phyloP scores from a whole-genome alignment of 2,797 vertebrate genomes.

The Muraenolepis orangiensis region DNA sequence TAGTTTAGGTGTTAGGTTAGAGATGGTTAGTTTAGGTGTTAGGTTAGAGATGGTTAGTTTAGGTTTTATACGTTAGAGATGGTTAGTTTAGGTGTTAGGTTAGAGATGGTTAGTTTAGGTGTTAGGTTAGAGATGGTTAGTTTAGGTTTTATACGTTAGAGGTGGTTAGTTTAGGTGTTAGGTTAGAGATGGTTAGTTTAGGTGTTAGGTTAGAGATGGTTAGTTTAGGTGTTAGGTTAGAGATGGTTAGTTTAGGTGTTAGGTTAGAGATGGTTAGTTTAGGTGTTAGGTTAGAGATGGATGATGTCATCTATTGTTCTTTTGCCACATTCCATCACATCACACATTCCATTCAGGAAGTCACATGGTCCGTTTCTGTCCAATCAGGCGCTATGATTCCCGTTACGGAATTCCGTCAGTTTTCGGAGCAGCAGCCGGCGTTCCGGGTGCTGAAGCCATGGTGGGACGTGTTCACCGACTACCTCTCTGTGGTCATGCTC shows the following conservation, averaged over 20 bases:
- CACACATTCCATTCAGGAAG: not conserved
- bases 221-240: not conserved
- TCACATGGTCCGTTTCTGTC: not conserved
- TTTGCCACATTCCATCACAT: not conserved
- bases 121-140: not conserved
- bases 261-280: not conserved
- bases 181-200: no score
- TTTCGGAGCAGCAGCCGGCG: conserved; percentile 94
- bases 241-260: not conserved
- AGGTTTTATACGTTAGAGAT: no score
- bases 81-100: no score
- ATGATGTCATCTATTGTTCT: not conserved
- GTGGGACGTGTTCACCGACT: conserved; percentile 99
- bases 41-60: no score
- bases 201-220: not conserved
- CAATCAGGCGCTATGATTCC: conserved; percentile 92
- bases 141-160: not conserved
- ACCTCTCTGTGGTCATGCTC: conserved; percentile 95
- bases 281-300: not conserved
- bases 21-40: no score
- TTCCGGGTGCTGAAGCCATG: conserved; percentile 97
- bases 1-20: not conserved
- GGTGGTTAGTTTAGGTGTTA: no score
- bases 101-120: not conserved
- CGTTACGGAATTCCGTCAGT: conserved; percentile 96